Evolutionary conservation across 2,113 vertebrate genomes (phyloP), one percentile per base, ranked within the genome.

Genomic region (Aix galericulata): DNA sequence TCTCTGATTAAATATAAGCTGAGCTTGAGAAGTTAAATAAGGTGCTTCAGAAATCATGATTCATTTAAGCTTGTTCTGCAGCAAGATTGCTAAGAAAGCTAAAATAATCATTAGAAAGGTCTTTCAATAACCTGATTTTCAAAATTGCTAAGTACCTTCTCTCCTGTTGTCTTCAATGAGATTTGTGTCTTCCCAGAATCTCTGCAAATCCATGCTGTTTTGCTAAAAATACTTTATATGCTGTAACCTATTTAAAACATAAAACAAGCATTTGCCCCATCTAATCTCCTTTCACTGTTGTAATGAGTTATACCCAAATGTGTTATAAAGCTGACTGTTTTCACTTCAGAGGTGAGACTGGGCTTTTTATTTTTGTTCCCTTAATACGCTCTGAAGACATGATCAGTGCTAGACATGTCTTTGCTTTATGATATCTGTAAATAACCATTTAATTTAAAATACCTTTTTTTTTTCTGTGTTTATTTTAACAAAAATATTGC

Each of bases 1-100:
- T 89, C 59, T 93, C 76, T 46, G 72, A 74, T 83, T 79, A 89
- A 89, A 93, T 86, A 31, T 27, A 60, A 89, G 23, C 21, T 40
- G 27, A 93, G 29, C 21, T 55, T 92, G 63, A 62, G 31, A 89
- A 88, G 52, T 85, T 89, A 77, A 92, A 82, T 22, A 55, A 64
- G 59, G 17, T 80, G 62, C 76, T 95, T 64, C 55, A 75, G 63
- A 94, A 92, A 72, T 91, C 62, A 91, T 69, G n/a, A 68, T 95
- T 91, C 36, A 25, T 89, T 89, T 83, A 78, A 86, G 53, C 76
- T 92, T 69, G 27, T 84, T 95, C 77, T 91, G 63, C 60, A 86
- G 68, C 66, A 73, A 76, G 71, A 62, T 40, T 40, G 78, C 31
- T 59, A 52, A 29, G 72, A 86, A 82, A 31, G 40, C 50, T 88